Conservation (phyloP, 1,140 invertebrate species). For the Pogonognathellus flavescens region DNA sequence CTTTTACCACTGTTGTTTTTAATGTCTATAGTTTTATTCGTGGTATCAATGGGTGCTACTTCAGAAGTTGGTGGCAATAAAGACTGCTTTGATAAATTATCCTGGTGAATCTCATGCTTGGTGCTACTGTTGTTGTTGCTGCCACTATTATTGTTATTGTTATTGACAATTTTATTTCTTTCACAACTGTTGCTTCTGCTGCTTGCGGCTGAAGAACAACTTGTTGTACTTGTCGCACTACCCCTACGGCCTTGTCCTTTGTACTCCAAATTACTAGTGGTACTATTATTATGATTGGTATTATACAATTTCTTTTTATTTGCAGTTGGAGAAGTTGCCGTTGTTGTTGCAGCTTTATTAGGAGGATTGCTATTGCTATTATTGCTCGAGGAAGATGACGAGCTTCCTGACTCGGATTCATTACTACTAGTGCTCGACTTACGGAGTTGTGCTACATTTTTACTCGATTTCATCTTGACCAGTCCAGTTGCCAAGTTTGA, state of each 20-base stretch:
- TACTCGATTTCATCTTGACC: conserved; percentile 58
- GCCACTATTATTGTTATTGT: conserved; percentile 18
- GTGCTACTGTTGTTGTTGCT: not conserved
- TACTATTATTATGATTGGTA: conserved; percentile 26
- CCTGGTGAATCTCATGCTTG: not conserved
- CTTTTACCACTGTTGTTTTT: not conserved
- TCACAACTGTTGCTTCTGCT: conserved; percentile 65
- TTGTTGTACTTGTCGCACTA: conserved; percentile 57
- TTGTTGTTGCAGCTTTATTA: not conserved
- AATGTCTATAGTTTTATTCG: not conserved
- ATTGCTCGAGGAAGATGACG: conserved; percentile 35
- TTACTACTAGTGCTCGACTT: conserved; percentile 60
- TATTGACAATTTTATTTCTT: conserved; percentile 42
- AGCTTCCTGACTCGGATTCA: conserved; percentile 60
- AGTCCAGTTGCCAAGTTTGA: conserved; percentile 54
- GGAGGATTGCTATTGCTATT: conserved; percentile 33
- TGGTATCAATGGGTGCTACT: not conserved
- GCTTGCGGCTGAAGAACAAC: conserved; percentile 62
- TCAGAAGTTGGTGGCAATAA: not conserved
- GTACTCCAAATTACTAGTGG: conserved; percentile 15
- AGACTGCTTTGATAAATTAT: not conserved
- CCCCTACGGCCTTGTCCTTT: conserved; percentile 58
- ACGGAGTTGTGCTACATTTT: conserved; percentile 60
- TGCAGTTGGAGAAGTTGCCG: not conserved
- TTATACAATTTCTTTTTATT: conserved; percentile 51